Evolutionary conservation across 1,140 invertebrate species (phyloP).

Genomic region (Nixonia krombeini): DNA sequence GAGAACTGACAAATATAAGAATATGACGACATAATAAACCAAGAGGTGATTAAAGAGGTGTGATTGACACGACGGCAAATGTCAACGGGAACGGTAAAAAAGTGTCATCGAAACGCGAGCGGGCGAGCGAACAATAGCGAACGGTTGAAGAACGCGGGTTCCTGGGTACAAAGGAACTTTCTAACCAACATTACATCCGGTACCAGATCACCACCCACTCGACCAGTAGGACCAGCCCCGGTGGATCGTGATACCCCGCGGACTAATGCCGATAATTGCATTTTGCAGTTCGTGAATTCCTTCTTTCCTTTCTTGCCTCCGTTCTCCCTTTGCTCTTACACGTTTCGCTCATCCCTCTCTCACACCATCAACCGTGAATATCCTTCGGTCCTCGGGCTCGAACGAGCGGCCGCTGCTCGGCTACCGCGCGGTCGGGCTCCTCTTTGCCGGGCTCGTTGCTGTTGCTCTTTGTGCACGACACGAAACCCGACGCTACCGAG

Average conservation of each 20-base stretch:
- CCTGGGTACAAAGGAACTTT: too few relatives aligned
- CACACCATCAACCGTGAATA: slow-evolving; percentile 28
- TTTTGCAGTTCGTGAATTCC: slow-evolving; percentile 70
- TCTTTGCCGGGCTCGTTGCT: slow-evolving; percentile 16
- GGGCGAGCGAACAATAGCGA: too few relatives aligned
- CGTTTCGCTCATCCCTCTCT: slow-evolving; percentile 42
- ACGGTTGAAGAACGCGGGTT: too few relatives aligned
- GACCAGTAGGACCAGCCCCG: slow-evolving; percentile 51
- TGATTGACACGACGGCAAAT: too few relatives aligned
- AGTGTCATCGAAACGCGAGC: too few relatives aligned
- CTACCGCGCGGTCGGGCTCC: slow-evolving; percentile 17
- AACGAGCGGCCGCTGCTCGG: neutral
- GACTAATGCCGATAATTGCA: slow-evolving; percentile 70
- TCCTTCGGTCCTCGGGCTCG: slow-evolving; percentile 15
- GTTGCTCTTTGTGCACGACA: slow-evolving; percentile 44
- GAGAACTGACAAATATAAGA: too few relatives aligned
- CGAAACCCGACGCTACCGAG: slow-evolving; percentile 44
- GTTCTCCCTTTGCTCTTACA: slow-evolving; percentile 40
- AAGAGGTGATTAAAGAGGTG: too few relatives aligned
- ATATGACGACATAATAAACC: too few relatives aligned
- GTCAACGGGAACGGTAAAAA: too few relatives aligned
- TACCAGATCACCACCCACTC: slow-evolving; percentile 45
- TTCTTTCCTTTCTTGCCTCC: slow-evolving; percentile 57
- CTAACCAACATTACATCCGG: slow-evolving; percentile 37
- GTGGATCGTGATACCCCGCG: slow-evolving; percentile 67